These are phyloP conservation scores for Polyommatus iphigenia DNA, from an alignment of 2,888 invertebrate species.

Conservation along the genomic window DNA sequence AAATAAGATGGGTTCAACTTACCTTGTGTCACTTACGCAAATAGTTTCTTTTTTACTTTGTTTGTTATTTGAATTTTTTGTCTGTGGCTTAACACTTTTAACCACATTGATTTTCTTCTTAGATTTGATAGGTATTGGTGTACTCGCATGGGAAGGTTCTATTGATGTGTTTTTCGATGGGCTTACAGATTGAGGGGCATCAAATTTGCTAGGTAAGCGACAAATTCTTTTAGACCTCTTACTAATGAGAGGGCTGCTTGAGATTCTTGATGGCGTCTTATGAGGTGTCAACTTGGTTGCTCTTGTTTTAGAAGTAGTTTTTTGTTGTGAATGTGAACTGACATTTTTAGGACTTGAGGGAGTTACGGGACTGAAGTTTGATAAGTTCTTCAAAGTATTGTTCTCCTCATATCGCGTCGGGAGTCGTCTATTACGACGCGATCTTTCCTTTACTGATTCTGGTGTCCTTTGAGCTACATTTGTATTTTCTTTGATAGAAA, in stretches of 20 bases:
- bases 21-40: slow-evolving; percentile 34
- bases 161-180: slow-evolving; percentile 57
- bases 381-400: slow-evolving; percentile 48
- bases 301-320: slow-evolving; percentile 21
- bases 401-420: slow-evolving; percentile 58
- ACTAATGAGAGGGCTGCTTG: slow-evolving; percentile 51
- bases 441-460: slow-evolving; percentile 42
- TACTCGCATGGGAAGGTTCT: slow-evolving; percentile 63
- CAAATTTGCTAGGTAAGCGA: slow-evolving; percentile 62
- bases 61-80: slow-evolving; percentile 30
- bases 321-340: slow-evolving; percentile 30
- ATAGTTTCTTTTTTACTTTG: slow-evolving; percentile 42
- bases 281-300: slow-evolving; percentile 28
- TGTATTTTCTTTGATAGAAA: slow-evolving; percentile 41
- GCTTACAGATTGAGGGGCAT: slow-evolving; percentile 63
- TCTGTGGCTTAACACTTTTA: slow-evolving; percentile 34
- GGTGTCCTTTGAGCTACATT: slow-evolving; percentile 39
- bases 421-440: slow-evolving; percentile 56
- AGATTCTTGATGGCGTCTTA: slow-evolving; percentile 49
- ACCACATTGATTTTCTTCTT: slow-evolving; percentile 35
- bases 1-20: slow-evolving; percentile 31
- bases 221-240: slow-evolving; percentile 61
- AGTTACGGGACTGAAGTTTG: slow-evolving; percentile 39
- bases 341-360: slow-evolving; percentile 41
- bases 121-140: slow-evolving; percentile 53